These are phyloP conservation scores for Blastobasis adustella DNA, from an alignment of 2,888 invertebrate species.

Conservation along the genomic window DNA sequence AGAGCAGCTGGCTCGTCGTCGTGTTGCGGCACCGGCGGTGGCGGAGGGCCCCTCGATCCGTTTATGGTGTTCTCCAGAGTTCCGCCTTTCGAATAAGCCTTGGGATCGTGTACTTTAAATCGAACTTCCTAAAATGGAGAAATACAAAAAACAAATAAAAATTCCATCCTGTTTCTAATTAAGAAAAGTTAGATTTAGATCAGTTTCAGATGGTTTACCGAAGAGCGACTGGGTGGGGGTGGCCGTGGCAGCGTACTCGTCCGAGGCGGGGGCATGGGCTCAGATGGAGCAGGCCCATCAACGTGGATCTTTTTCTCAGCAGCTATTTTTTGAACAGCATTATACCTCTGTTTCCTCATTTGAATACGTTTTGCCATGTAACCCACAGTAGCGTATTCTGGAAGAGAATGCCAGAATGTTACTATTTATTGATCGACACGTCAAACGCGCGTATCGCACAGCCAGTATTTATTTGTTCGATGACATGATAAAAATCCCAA, in stretches of 20 bases:
- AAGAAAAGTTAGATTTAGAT: too few relatives aligned
- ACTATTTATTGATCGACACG: neutral
- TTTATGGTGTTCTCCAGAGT: slow-evolving; percentile 93
- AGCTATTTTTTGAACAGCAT: slow-evolving; percentile 91
- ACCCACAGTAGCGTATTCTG: slow-evolving; percentile 98
- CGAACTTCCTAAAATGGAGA: slow-evolving; percentile 85
- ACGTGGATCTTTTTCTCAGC: slow-evolving; percentile 91
- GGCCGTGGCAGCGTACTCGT: slow-evolving; percentile 78
- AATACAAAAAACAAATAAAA: neutral
- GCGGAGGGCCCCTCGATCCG: slow-evolving; percentile 76
- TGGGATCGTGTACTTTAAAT: slow-evolving; percentile 94
- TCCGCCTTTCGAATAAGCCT: slow-evolving; percentile 92
- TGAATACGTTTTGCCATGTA: slow-evolving; percentile 98
- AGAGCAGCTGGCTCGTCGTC: slow-evolving; percentile 74
- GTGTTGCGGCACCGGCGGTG: slow-evolving; percentile 22
- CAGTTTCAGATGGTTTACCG: slow-evolving; percentile 27
- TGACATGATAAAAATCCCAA: too few relatives aligned
- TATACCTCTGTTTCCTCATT: slow-evolving; percentile 94
- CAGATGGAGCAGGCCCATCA: slow-evolving; percentile 80
- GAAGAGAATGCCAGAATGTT: slow-evolving; percentile 22
- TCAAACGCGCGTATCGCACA: too few relatives aligned
- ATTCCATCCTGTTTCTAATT: too few relatives aligned
- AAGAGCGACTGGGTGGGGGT: slow-evolving; percentile 57
- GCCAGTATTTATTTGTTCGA: too few relatives aligned
- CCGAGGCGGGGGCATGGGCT: slow-evolving; percentile 76